A percentile compares a stretch with the other conserved stretches of the same genome.
Evolutionary conservation across 2,888 invertebrate genomes (phyloP).

Genomic region (Cancer borealis): DNA sequence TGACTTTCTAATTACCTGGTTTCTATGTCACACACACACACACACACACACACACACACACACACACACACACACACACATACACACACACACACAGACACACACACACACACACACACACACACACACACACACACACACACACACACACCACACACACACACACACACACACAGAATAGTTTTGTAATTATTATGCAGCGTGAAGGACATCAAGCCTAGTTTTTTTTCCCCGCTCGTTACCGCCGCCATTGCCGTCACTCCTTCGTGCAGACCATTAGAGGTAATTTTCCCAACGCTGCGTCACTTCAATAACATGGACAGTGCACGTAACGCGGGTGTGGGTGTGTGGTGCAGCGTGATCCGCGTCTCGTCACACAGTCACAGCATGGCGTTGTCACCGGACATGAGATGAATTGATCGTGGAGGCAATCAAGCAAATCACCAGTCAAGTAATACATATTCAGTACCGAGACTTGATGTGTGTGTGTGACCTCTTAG

Average conservation of each 20-base stretch:
- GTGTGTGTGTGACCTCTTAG: background rate
- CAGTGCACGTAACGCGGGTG: background rate
- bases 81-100: slow-evolving; percentile 37
- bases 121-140: slow-evolving; percentile 28
- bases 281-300: background rate
- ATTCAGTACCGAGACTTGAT: background rate
- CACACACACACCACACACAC: slow-evolving; percentile 44
- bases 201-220: too few species aligned
- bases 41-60: slow-evolving; percentile 25
- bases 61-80: slow-evolving; percentile 42
- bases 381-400: background rate
- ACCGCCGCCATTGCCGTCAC: background rate
- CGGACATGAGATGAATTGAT: background rate
- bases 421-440: slow-evolving; percentile 9
- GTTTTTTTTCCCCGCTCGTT: too few species aligned
- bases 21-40: background rate
- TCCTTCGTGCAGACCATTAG: background rate
- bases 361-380: slow-evolving; percentile 8
- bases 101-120: slow-evolving; percentile 49
- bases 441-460: background rate
- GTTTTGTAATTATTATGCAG: too few species aligned
- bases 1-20: background rate
- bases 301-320: background rate
- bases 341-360: background rate
- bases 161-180: background rate